Percentiles rank a stretch among this genome's conserved stretches.
Evolutionary conservation across 2,888 invertebrate genomes (phyloP).

Genomic region (Acleris literana): DNA sequence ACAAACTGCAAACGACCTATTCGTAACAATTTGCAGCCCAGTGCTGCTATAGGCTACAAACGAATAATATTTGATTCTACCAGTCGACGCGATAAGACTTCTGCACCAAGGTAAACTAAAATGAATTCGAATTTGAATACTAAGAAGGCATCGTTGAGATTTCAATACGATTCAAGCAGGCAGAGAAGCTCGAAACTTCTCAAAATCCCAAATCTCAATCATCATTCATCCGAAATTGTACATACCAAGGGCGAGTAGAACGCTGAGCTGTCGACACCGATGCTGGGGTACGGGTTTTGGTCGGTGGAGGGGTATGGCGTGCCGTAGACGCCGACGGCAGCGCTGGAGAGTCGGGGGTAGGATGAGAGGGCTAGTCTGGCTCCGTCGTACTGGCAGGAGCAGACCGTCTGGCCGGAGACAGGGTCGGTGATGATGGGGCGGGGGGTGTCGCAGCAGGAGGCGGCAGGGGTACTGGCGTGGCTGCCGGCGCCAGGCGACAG

Average conservation of each 20-base stretch:
- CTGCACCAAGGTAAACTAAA: conserved; percentile 47
- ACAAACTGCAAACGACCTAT: conserved; percentile 72
- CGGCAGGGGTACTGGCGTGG: conserved; percentile 80
- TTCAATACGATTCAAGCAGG: neutral
- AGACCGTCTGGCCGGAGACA: conserved; percentile 95
- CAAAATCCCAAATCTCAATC: too few relatives aligned
- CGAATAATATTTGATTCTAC: conserved; percentile 24
- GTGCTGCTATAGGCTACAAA: conserved; percentile 36
- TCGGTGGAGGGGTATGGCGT: conserved; percentile 95
- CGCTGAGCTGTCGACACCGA: conserved; percentile 96
- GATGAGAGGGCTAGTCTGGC: conserved; percentile 91
- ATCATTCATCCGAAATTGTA: conserved; percentile 49
- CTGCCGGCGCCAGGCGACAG: conserved; percentile 84
- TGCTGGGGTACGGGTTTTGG: conserved; percentile 96
- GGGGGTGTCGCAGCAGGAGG: conserved; percentile 94
- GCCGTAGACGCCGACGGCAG: conserved; percentile 92
- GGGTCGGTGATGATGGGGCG: conserved; percentile 96
- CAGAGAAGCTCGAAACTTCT: too few relatives aligned
- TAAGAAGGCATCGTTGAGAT: neutral
- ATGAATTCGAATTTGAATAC: conserved; percentile 7
- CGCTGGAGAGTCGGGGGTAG: conserved; percentile 91
- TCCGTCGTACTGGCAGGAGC: conserved; percentile 97
- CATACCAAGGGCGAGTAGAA: conserved; percentile 98
- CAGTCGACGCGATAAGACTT: conserved; percentile 9
- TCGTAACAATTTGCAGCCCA: conserved; percentile 72